These are phyloP conservation scores for Denticeps clupeoides DNA, from an alignment of 2,797 vertebrate species.

Conservation along the genomic window DNA sequence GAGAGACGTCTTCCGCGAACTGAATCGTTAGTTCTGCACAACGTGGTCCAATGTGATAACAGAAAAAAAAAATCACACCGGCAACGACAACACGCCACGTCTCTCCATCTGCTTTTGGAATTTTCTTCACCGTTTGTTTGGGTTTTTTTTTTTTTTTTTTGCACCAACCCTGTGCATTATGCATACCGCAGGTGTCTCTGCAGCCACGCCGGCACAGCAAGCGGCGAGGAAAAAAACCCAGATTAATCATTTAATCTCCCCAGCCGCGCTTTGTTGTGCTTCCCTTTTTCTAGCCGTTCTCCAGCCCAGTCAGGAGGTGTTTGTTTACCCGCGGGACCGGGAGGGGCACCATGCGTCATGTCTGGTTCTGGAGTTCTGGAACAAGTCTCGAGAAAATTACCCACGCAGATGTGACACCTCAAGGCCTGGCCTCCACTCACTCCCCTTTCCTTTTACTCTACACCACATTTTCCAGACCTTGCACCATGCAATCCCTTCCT, in stretches of 20 bases:
- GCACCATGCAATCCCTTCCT: no score
- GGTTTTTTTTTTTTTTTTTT: background rate
- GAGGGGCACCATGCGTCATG: conserved; percentile 7
- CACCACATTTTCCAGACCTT: no score
- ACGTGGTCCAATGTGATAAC: conserved; percentile 44
- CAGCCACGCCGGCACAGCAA: background rate
- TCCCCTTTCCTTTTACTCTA: no score
- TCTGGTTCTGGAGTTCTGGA: no score
- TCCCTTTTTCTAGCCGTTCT: background rate
- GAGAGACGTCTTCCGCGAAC: conserved; percentile 27
- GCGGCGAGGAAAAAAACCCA: background rate
- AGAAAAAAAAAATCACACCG: conserved; percentile 42
- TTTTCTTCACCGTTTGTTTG: no score
- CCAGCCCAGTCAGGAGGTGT: conserved; percentile 8
- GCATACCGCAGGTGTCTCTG: conserved; percentile 10
- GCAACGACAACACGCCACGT: conserved; percentile 18
- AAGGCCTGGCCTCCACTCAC: no score
- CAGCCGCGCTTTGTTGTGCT: background rate
- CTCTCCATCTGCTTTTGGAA: no score
- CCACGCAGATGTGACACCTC: no score
- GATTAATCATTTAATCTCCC: background rate
- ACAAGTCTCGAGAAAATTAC: no score
- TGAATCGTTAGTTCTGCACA: conserved; percentile 35
- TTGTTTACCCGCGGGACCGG: conserved; percentile 13
- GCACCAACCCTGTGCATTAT: conserved; percentile 13